A percentile compares a stretch with the other conserved stretches of the same genome.
Evolutionary conservation across 2,113 vertebrate genomes (phyloP).

Genomic region (Plestiodon gilberti): DNA sequence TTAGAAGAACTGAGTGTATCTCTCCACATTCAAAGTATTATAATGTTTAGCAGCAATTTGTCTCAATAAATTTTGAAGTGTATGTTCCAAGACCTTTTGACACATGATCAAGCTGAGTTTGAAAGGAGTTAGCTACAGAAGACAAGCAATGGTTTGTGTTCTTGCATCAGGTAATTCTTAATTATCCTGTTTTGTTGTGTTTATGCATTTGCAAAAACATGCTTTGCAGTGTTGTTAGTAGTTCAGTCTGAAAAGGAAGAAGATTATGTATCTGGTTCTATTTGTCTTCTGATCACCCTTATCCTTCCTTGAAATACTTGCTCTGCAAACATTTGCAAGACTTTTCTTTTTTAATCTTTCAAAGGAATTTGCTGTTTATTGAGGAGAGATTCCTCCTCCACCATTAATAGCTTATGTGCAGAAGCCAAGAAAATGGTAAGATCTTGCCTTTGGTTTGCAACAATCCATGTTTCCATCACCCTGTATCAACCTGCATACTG

Average conservation of each 20-base stretch:
- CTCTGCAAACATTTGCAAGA: not conserved
- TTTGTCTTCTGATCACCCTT: conserved; percentile 14
- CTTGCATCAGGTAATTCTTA: not conserved
- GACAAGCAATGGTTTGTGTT: no score
- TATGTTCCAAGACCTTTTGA: not conserved
- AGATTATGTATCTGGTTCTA: not conserved
- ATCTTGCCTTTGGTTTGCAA: not conserved
- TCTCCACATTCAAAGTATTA: no score
- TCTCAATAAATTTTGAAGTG: no score
- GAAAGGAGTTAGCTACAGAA: not conserved
- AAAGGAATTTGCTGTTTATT: not conserved
- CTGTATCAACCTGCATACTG: not conserved
- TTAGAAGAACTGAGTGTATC: not conserved
- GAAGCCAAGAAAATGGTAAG: not conserved
- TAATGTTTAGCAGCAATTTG: no score
- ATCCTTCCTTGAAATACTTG: not conserved
- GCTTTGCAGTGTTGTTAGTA: not conserved
- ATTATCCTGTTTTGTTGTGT: not conserved
- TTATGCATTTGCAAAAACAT: not conserved
- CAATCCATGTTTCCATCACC: not conserved
- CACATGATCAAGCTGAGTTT: not conserved
- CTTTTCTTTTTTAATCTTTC: not conserved
- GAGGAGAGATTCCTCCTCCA: not conserved
- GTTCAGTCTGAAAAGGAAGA: not conserved
- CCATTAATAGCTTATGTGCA: not conserved